Evolutionary conservation across 1,140 invertebrate genomes (phyloP), one percentile per base, ranked within the genome.

Genomic region (Drosophila melanogaster): DNA sequence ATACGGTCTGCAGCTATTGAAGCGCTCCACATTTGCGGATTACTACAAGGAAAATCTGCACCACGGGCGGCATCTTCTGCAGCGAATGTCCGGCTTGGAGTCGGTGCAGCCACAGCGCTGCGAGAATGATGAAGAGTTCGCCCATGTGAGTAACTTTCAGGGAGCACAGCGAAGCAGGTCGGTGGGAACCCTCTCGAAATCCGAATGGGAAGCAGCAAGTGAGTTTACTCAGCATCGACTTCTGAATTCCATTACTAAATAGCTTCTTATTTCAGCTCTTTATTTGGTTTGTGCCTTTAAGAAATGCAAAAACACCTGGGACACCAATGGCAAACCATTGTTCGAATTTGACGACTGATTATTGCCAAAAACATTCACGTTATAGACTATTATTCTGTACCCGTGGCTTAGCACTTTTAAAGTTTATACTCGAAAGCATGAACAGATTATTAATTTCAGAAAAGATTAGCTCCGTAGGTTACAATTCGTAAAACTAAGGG

Each of bases 121-220:
- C 24, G 92, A 93, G 58, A 92, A 93, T 50, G 86, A 93, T 46
- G 92, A 94, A 17, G 96, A 98, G 83, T 98, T 98, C 93, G 91
- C 93, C 47, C 95, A 97, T 93, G 96, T 96, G 10, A 92, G 94
- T 50, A 92, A 94, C 65, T 80, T 91, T 50, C 91, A 55, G 40
- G 74, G 66, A 15, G 26, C 58, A 2, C 79, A 64, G 60, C 87
- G 64, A 91, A 81, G 84, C 85, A 90, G 90, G 91, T 93, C 92
- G 59, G 92, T 96, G 66, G 96, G 96, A 17, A 99, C 98, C 14
- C 93, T 99, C 58, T 97, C 97, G 11, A 94, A 95, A 81, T 94
- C 95, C 15, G 98, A 99, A 93, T 99, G 98, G 98, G 98, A 99
- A 93, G 97, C 96, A 57, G 95, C 96, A 65, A 96, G 97, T 97